Evolutionary conservation across 2,113 vertebrate genomes (phyloP), one percentile per base, ranked within the genome.

Genomic region (Agapornis roseicollis): DNA sequence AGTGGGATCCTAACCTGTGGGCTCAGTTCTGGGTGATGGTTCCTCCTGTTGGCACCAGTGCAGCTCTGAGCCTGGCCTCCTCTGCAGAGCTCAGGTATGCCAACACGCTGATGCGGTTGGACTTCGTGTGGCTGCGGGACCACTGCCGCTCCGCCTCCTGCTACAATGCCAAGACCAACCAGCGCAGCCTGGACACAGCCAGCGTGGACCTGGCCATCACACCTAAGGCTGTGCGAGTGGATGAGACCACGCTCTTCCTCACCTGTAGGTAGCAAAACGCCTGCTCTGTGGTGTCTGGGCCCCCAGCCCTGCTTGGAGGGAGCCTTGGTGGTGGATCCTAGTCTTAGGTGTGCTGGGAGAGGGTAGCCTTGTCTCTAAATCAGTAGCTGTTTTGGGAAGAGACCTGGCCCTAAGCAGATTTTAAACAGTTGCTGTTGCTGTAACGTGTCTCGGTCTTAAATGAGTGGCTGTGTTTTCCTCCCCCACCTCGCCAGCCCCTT

Each of bases 121-220:
- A 99, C 69, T 99, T 99, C 4, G 98, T 99, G 44, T 99, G 99
- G 99, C 98, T 99, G 90, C 96, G 99, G 44, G 99, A 99, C 72
- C 99, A 99, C 97, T 99, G 99, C 93, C 98, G 98, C 80, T 99
- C 99, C 0, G 97, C 98, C 4, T 98, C 98, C 29, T 99, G 98
- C 78, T 99, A 98, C 97, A 99, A 99, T 63, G 18, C 97, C 63
- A 97, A 98, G 78, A 99, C 99, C 2, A 98, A 98, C 88, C 99
- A 99, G 95, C 98, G 99, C 53, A 99, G 97, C 97, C 56, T 99
- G 91, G 99, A 99, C 96, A 99, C 99, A 0, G 98, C 97, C 20
- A 98, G 97, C 7, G 97, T 99, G 49, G 98, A 99, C 41, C 98
- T 99, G 72, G 74, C 61, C 41, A 99, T 99, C 96, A 98, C 97